Evolutionary conservation across 2,888 invertebrate species (phyloP).

Genomic region (Yponomeuta cagnagella): DNA sequence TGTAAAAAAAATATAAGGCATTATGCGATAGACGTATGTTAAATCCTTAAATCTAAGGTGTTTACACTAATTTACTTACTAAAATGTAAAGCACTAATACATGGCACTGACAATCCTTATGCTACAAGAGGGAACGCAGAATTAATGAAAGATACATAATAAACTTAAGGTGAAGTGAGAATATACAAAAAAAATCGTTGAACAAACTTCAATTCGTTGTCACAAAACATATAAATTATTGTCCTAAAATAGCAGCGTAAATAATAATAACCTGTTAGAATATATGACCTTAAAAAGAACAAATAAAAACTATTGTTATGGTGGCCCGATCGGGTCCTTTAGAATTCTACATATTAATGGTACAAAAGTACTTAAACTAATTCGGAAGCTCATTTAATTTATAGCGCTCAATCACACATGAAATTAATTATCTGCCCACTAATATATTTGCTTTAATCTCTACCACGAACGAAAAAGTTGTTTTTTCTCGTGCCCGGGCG

Average conservation of each 20-base stretch:
- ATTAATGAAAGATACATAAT: background rate
- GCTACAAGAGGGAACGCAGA: background rate
- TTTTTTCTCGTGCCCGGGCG: too few species aligned
- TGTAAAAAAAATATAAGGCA: conserved; percentile 17
- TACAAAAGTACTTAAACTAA: background rate
- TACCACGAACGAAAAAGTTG: too few species aligned
- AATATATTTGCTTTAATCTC: too few species aligned
- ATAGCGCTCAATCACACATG: conserved; percentile 5
- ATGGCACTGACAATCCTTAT: conserved; percentile 49
- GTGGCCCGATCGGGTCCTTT: too few species aligned
- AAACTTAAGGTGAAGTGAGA: background rate
- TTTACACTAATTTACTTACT: conserved; percentile 9
- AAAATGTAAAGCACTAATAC: conserved; percentile 51
- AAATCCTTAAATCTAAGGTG: background rate
- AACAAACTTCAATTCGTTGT: background rate
- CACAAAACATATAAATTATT: background rate
- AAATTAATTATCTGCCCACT: background rate
- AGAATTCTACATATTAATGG: background rate
- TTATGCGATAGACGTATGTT: conserved; percentile 5
- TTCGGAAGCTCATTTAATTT: conserved; percentile 3
- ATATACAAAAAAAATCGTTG: background rate
- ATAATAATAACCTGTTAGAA: background rate
- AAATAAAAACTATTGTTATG: too few species aligned
- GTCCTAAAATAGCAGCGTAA: background rate
- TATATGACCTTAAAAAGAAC: too few species aligned